Evolutionary conservation across 2,113 vertebrate species (phyloP).

Genomic region (Sylvia atricapilla): DNA sequence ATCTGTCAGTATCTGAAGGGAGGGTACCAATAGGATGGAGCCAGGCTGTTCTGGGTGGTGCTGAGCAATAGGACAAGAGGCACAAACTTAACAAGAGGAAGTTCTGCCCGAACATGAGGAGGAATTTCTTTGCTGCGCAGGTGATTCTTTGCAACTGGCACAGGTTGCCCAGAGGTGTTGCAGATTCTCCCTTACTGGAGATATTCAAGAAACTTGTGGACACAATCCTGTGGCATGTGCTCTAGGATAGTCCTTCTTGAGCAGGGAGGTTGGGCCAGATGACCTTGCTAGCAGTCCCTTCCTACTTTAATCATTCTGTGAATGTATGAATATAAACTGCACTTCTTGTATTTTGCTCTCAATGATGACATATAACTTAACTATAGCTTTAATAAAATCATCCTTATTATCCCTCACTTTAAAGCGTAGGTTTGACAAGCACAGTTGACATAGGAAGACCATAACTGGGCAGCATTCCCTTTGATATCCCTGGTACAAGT

Average conservation of each 20-base stretch:
- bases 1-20: background rate
- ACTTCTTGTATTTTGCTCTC: background rate
- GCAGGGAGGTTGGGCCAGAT: background rate
- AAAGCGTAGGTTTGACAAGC: background rate
- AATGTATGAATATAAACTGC: background rate
- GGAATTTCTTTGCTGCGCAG: background rate
- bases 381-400: background rate
- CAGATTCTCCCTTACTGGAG: background rate
- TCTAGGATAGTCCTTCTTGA: background rate
- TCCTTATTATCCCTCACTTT: background rate
- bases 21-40: background rate
- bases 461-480: background rate
- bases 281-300: background rate
- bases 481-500: background rate
- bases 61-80: background rate
- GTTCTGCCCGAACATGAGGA: background rate
- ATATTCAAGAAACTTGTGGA: background rate
- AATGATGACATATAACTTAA: background rate
- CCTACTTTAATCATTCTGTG: background rate
- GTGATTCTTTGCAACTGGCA: background rate
- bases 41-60: background rate
- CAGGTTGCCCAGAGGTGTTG: background rate
- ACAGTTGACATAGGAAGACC: background rate
- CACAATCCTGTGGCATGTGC: background rate
- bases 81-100: background rate